Evolutionary conservation across 2,888 invertebrate species (phyloP).

Genomic region (Aspidapion aeneum): DNA sequence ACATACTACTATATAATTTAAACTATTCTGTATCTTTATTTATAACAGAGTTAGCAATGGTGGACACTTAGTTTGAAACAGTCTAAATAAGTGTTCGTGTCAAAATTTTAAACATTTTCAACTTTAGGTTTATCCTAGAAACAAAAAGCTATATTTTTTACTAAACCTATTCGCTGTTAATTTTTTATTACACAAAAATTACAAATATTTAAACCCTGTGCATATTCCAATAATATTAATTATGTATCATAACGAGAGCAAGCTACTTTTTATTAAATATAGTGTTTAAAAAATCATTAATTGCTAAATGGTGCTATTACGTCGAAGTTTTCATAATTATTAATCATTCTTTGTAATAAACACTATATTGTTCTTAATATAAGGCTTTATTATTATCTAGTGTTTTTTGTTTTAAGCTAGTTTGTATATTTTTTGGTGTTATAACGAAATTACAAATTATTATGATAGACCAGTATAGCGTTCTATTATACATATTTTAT

Average conservation of each 20-base stretch:
- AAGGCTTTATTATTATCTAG: constrained; percentile 20
- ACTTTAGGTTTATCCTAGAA: neutral
- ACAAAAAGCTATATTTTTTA: neutral
- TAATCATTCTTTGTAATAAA: constrained; percentile 7
- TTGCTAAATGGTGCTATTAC: neutral
- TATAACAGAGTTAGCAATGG: no score
- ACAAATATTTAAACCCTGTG: constrained; percentile 13
- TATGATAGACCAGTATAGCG: neutral
- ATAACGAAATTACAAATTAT: constrained; percentile 6
- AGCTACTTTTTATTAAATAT: no score
- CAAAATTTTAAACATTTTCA: neutral
- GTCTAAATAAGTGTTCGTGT: neutral
- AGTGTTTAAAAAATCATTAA: constrained; percentile 2
- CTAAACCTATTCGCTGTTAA: constrained; percentile 3
- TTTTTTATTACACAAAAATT: constrained; percentile 1
- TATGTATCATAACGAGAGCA: constrained; percentile 2
- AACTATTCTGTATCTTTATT: no score
- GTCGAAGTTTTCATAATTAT: no score
- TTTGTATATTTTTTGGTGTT: neutral
- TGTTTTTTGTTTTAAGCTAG: neutral
- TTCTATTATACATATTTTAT: neutral
- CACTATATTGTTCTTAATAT: constrained; percentile 26
- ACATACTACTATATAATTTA: no score
- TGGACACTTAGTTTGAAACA: no score
- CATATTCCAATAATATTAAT: constrained; percentile 1